A percentile compares a stretch with the other conserved stretches of the same genome.
phyloP scores from a whole-genome alignment of 2,888 invertebrate genomes.

The Tortrix viridana region DNA sequence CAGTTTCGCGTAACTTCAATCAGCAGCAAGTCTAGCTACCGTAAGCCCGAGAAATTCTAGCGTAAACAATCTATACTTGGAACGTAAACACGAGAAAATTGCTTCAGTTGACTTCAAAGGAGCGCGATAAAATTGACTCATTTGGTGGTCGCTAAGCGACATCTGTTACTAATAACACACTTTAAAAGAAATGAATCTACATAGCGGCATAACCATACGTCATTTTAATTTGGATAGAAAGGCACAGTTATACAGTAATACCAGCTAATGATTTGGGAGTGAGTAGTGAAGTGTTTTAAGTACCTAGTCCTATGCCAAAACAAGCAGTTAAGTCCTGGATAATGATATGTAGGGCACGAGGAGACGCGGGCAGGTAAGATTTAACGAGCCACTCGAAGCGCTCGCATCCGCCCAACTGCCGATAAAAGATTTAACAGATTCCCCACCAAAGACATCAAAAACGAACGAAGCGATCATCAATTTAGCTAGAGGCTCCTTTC shows the following conservation, averaged over 20 bases:
- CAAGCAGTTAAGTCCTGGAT: conserved; percentile 11
- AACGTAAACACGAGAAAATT: conserved; percentile 65
- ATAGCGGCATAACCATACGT: background rate
- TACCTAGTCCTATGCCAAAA: background rate
- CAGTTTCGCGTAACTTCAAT: conserved; percentile 20
- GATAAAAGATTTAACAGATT: conserved; percentile 67
- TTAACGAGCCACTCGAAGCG: conserved; percentile 53
- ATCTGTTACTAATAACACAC: conserved; percentile 72
- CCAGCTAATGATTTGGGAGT: background rate
- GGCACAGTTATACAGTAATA: too few relatives aligned
- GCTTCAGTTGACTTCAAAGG: conserved; percentile 73
- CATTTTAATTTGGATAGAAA: too few relatives aligned
- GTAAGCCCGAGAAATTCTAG: conserved; percentile 28
- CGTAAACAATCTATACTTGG: conserved; percentile 51
- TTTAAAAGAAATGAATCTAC: conserved; percentile 59
- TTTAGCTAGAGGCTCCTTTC: conserved; percentile 51
- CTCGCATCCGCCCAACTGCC: conserved; percentile 52
- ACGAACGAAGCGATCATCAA: conserved; percentile 55
- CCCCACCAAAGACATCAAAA: conserved; percentile 59
- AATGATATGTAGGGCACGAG: conserved; percentile 41
- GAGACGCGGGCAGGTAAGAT: conserved; percentile 52
- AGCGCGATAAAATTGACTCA: conserved; percentile 69
- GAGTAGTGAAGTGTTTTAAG: background rate
- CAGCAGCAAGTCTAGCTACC: conserved; percentile 3
- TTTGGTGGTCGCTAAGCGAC: conserved; percentile 63